Evolutionary conservation across 2,888 invertebrate species (phyloP).

Genomic region (Drosophila multiciliata): DNA sequence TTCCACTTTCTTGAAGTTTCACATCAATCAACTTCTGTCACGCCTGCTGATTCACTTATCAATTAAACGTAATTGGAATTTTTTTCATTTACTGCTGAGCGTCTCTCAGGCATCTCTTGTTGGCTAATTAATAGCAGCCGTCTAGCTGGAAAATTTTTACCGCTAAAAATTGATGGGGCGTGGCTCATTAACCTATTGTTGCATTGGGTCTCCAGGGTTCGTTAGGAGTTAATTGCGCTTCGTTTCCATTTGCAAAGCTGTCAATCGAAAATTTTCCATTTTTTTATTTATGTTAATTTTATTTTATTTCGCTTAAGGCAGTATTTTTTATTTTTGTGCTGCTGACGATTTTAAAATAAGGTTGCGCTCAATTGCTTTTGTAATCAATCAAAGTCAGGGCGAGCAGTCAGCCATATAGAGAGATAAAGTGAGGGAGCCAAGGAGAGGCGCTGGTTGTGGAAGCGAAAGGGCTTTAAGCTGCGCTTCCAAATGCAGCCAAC

Average conservation of each 20-base stretch:
- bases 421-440: neutral
- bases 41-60: conserved; percentile 56
- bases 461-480: conserved; percentile 13
- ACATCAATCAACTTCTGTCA: conserved; percentile 57
- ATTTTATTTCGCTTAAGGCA: conserved; percentile 26
- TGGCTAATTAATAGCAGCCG: conserved; percentile 63
- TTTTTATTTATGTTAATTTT: conserved; percentile 74
- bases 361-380: conserved; percentile 74
- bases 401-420: conserved; percentile 19
- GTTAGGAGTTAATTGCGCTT: conserved; percentile 56
- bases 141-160: conserved; percentile 37
- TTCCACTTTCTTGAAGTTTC: conserved; percentile 1
- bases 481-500: conserved; percentile 33
- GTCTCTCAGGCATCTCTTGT: conserved; percentile 21
- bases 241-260: conserved; percentile 50
- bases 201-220: conserved; percentile 24
- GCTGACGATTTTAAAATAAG: conserved; percentile 42
- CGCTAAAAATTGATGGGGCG: conserved; percentile 53
- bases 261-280: conserved; percentile 57
- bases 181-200: conserved; percentile 53
- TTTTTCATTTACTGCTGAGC: conserved; percentile 56
- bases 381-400: conserved; percentile 73
- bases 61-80: conserved; percentile 70
- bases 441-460: no score
- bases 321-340: conserved; percentile 12